phyloP scores from a whole-genome alignment of 2,797 vertebrate genomes.

The Microctenopoma steveboyesi region DNA sequence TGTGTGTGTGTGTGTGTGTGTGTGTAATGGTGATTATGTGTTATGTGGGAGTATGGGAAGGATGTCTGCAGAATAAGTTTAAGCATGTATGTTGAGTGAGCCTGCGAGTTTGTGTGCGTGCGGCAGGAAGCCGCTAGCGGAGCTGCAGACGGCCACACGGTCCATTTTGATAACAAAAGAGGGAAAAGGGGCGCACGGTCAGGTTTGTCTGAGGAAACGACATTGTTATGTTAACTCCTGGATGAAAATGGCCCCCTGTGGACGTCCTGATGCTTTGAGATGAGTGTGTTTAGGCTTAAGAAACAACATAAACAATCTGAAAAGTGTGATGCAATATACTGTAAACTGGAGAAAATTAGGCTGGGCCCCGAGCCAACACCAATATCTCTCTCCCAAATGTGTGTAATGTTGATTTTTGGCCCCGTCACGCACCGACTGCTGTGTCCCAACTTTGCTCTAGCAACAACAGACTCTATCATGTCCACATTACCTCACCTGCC shows the following conservation, averaged over 20 bases:
- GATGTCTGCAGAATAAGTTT: slow-evolving; percentile 56
- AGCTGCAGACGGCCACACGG: slow-evolving; percentile 47
- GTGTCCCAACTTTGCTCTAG: slow-evolving; percentile 37
- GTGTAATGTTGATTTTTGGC: slow-evolving; percentile 32
- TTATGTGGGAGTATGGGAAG: slow-evolving; percentile 43
- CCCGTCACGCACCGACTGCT: slow-evolving; percentile 32
- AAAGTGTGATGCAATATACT: slow-evolving; percentile 1
- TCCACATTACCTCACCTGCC: slow-evolving; percentile 75
- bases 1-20: slow-evolving; percentile 20
- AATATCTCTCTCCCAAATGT: slow-evolving; percentile 1
- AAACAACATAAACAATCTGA: slow-evolving; percentile 7
- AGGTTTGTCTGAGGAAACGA: slow-evolving; percentile 73
- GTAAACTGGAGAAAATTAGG: slow-evolving; percentile 13
- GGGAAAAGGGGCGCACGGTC: slow-evolving; percentile 48
- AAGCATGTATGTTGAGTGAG: slow-evolving; percentile 38
- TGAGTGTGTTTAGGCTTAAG: not conserved
- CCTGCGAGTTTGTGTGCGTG: slow-evolving; percentile 6
- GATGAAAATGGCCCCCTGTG: slow-evolving; percentile 30
- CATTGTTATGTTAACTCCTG: slow-evolving; percentile 54
- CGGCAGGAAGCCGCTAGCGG: slow-evolving; percentile 61
- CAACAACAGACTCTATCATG: slow-evolving; percentile 54
- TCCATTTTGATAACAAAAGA: slow-evolving; percentile 62
- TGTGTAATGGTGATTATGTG: slow-evolving; percentile 17
- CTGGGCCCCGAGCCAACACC: slow-evolving; percentile 22
- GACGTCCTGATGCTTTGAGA: not conserved